Conservation (phyloP, 2,113 vertebrate species). For the Psephotus haematonotus region DNA sequence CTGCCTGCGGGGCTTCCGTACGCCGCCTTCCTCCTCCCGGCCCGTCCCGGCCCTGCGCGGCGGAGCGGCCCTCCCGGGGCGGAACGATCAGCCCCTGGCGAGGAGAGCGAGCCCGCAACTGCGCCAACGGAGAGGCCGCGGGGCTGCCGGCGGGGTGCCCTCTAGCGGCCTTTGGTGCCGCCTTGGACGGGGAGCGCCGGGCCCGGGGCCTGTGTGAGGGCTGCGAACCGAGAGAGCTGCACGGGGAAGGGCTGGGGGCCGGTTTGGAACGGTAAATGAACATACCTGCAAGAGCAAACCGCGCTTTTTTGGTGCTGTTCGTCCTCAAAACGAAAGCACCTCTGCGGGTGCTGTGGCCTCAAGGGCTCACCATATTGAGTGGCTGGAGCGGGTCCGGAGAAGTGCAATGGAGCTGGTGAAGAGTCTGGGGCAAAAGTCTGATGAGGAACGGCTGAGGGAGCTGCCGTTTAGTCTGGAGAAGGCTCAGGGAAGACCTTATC, state of each 20-base stretch:
- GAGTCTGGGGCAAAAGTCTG: neutral
- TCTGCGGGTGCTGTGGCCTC: accelerated
- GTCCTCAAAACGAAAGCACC: accelerated
- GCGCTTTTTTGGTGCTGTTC: accelerated
- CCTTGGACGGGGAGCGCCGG: neutral
- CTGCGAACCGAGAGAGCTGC: neutral
- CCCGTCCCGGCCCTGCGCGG: neutral
- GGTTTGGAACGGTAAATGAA: accelerated
- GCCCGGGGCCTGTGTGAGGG: accelerated
- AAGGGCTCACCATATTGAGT: accelerated
- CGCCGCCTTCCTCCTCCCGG: too few relatives aligned
- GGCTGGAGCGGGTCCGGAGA: neutral
- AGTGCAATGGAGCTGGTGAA: neutral
- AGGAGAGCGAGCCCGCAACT: accelerated
- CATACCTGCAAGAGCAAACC: accelerated
- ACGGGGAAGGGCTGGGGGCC: accelerated
- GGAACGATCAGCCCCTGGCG: too few relatives aligned
- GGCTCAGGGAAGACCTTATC: neutral
- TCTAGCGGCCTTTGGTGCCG: neutral
- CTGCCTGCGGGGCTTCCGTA: neutral
- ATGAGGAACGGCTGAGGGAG: neutral
- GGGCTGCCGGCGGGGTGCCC: neutral
- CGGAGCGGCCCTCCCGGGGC: neutral
- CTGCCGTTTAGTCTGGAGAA: neutral
- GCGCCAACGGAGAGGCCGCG: accelerated